A percentile compares a stretch with the other conserved stretches of the same genome.
phyloP scores from a whole-genome alignment of 2,113 vertebrate species.

The Petroica traversi region DNA sequence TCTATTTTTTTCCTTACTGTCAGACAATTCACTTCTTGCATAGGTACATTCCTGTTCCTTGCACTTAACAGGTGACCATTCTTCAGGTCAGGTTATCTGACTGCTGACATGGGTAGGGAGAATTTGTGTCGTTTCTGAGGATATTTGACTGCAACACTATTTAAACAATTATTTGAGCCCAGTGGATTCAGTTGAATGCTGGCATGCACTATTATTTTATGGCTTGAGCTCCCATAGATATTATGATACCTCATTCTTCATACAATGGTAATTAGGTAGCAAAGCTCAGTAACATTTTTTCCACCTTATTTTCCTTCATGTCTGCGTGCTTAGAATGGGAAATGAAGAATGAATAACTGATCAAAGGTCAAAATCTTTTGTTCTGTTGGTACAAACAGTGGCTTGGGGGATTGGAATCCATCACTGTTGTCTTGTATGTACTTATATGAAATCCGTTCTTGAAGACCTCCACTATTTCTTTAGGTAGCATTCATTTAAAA shows the following conservation, averaged over 20 bases:
- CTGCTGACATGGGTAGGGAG: not conserved
- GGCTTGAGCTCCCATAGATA: not conserved
- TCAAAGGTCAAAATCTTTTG: not conserved
- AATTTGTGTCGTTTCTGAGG: not conserved
- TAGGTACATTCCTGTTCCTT: not conserved
- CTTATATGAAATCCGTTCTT: not conserved
- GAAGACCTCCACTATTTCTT: not conserved
- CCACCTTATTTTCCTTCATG: not conserved
- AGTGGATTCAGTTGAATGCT: not conserved
- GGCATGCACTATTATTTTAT: not conserved
- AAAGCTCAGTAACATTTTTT: not conserved
- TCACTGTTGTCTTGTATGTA: not conserved
- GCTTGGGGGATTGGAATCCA: not conserved
- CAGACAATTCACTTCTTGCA: not conserved
- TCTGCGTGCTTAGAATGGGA: not conserved
- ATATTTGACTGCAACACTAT: not conserved
- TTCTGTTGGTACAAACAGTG: not conserved
- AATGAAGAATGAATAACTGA: not conserved
- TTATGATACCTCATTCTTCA: not conserved
- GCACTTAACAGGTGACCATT: not conserved
- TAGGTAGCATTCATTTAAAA: not conserved
- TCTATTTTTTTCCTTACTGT: not conserved
- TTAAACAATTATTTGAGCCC: not conserved
- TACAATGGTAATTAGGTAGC: not conserved
- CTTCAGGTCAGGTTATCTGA: not conserved